Base-by-base conservation (phyloP, 2,113 vertebrate genomes). In the Corythoichthys haematopterus region DNA sequence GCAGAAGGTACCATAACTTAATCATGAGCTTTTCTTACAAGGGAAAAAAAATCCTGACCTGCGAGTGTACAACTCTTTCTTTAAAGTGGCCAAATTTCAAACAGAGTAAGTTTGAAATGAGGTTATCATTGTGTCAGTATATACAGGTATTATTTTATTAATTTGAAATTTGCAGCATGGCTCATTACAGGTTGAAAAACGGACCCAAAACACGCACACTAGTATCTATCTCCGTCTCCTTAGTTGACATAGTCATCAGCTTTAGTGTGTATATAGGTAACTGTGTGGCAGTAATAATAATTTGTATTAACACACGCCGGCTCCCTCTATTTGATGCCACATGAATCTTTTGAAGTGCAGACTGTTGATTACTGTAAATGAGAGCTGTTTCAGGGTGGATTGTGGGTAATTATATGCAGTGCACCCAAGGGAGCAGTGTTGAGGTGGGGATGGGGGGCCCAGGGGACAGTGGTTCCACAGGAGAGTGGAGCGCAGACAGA, bases 321-420 rank as follows among this genome's bases (percentile, higher is more conserved):
- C 74, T 83, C 76, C 83, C 68, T 70, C 71, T 80, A 81, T 89
- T 78, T 85, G 85, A 87, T 86, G 87, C 82, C 82, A 88, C 85
- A 84, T 80, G 80, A 87, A 86, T 86, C 85, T 88, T 91, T 88
- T 90, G 89, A 89, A 89, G 88, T 87, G 84, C 85, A 86, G 86
- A 88, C 85, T 90, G 89, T 90, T 89, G 87, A 89, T 90, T 89
- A 88, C 88, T 88, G 88, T 89, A 91, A 91, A 91, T 91, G 87
- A 89, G 88, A 84, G 88, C 87, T 87, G 85, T 90, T 90, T 91
- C 89, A 90, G 88, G 89, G 88, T 91, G 88, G 87, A 89, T 91
- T 89, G 86, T 91, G 89, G 87, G 87, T 89, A 91, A 91, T 91
- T 91, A 91, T 90, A 89, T 89, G 88, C 88, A 89, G 84, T 86